Base-by-base conservation (phyloP, 2,113 vertebrate species). In the Gnathonemus echidnorhynchus region DNA sequence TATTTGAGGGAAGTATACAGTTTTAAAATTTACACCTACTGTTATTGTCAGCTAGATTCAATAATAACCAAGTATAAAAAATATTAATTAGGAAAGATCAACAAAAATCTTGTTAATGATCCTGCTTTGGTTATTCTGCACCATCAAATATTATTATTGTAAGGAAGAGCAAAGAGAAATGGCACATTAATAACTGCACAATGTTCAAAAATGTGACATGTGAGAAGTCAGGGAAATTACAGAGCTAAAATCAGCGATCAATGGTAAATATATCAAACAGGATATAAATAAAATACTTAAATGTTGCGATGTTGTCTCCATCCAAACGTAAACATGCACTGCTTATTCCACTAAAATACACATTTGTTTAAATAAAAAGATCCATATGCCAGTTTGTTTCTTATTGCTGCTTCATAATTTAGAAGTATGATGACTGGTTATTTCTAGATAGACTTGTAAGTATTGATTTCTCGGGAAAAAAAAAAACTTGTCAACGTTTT, bases 391-490 rank as follows among this genome's bases (percentile, higher is more conserved):
- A 85, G 83, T 48, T 45, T 83, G 77, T 42, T 85, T 85, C 35
- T 85, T 85, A 85, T 85, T 85, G 83, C 83, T 85, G 83, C 42
- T 39, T 46, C 45, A n/a, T 84, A 84, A 84, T 84, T 84, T 84
- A 84, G 80, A 48, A 84, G 39, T 84, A 84, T 85, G 83, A 85
- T 45, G n/a, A 39, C 83, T n/a, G 8, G 74, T 42, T 80, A 17
- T 85, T 85, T 48, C 8, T 48, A 85, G 42, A 85, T 84, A 21
- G 42, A 46, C 8, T 45, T 11, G 21, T 85, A 46, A 85, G 42
- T 48, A 85, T 9, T 85, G 45, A 48, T 85, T 85, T 85, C 45
- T 48, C 24, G 2, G 46, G 11, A 85, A 48, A 84, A 46, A 46
- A 46, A 48, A 85, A 85, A 11, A 48, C 11, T 48, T 85, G 39